phyloP scores from a whole-genome alignment of 2,888 invertebrate species.

The Eugnorisma glareosa region DNA sequence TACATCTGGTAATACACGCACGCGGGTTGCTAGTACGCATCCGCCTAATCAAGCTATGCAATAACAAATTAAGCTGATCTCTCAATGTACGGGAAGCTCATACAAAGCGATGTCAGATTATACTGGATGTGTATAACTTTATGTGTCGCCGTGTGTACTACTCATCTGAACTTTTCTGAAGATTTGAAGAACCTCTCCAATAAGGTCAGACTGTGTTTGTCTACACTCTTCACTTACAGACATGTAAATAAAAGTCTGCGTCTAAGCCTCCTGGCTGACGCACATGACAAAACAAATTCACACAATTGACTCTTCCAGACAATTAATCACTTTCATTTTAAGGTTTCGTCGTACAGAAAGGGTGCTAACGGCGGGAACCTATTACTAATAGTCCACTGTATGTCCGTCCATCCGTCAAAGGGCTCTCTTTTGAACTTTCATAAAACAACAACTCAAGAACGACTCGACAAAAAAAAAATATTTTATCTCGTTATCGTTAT shows the following conservation, averaged over 20 bases:
- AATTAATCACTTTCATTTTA: not conserved
- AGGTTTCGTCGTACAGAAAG: not conserved
- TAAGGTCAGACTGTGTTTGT: not conserved
- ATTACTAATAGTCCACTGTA: not conserved
- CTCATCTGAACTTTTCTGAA: not conserved
- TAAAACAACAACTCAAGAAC: too few relatives aligned
- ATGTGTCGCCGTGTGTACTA: too few relatives aligned
- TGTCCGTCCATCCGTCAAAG: not conserved
- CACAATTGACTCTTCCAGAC: conserved; percentile 15
- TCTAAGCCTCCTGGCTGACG: not conserved
- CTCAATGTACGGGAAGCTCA: too few relatives aligned
- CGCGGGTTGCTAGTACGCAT: not conserved
- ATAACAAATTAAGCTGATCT: too few relatives aligned
- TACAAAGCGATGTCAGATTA: too few relatives aligned
- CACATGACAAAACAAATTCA: conserved; percentile 4
- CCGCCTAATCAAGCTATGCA: too few relatives aligned
- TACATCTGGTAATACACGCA: not conserved
- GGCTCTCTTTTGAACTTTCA: not conserved
- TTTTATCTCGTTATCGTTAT: too few relatives aligned
- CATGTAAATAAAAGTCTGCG: not conserved
- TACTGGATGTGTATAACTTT: too few relatives aligned
- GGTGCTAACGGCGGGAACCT: not conserved
- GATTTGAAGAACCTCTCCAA: not conserved
- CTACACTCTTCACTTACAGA: not conserved
- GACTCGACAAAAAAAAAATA: too few relatives aligned